phyloP scores from a whole-genome alignment of 2,113 vertebrate species.

The Haemorhous mexicanus region DNA sequence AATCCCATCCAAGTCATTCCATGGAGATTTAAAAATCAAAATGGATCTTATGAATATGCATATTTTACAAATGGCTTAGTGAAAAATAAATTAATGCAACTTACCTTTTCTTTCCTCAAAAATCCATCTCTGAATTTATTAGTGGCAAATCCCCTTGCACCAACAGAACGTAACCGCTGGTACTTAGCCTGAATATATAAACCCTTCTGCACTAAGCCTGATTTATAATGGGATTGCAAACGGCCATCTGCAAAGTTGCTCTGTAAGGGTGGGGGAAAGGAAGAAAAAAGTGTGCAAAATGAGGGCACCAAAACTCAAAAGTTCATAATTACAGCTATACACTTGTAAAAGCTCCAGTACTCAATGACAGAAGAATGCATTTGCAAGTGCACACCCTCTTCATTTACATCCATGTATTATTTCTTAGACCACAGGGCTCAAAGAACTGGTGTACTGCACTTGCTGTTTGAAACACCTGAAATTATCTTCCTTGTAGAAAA shows the following conservation, averaged over 20 bases:
- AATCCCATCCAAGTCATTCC: not conserved
- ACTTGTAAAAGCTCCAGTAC: not conserved
- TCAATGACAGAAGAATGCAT: not conserved
- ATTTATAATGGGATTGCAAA: constrained; percentile 66
- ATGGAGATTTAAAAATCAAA: not conserved
- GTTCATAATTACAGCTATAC: not conserved
- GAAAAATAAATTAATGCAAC: constrained; percentile 52
- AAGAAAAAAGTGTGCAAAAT: not conserved
- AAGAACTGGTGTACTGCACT: not conserved
- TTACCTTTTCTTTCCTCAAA: constrained; percentile 74
- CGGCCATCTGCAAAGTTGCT: constrained; percentile 65
- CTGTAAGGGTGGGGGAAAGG: constrained; percentile 36
- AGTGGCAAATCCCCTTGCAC: constrained; percentile 73
- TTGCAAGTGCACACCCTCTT: not conserved
- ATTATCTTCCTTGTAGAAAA: not conserved
- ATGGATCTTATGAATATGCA: not conserved
- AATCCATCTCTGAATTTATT: constrained; percentile 75
- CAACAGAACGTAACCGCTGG: constrained; percentile 73
- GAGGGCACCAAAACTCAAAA: not conserved
- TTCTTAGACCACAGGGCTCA: not conserved
- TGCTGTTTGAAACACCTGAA: not conserved
- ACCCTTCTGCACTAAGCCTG: constrained; percentile 74
- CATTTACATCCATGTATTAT: not conserved
- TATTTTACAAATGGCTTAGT: not conserved
- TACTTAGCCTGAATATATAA: constrained; percentile 79